phyloP scores from a whole-genome alignment of 1,140 invertebrate genomes.

The Leptinotarsa undecemlineata region DNA sequence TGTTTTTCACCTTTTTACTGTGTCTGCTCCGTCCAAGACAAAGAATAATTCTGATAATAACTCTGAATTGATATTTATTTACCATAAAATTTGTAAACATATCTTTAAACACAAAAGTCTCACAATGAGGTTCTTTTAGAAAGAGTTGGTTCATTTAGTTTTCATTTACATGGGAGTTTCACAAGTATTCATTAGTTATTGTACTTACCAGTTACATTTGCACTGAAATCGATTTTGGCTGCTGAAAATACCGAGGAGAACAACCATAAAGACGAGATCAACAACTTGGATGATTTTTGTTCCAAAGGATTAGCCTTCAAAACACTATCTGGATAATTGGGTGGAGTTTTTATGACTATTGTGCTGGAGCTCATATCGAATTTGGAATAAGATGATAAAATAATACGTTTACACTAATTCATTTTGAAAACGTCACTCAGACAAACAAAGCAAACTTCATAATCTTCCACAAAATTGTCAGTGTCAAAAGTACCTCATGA shows the following conservation, averaged over 20 bases:
- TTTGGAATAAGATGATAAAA: conserved; percentile 6
- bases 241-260: conserved; percentile 39
- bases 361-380: conserved; percentile 33
- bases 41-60: no score
- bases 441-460: conserved; percentile 5
- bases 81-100: no score
- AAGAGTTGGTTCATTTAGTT: no score
- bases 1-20: background rate
- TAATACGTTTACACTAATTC: conserved; percentile 15
- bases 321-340: conserved; percentile 13
- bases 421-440: conserved; percentile 18
- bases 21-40: no score
- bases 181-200: no score
- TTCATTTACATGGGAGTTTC: no score
- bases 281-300: conserved; percentile 11
- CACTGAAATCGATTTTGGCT: conserved; percentile 35
- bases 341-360: conserved; percentile 25
- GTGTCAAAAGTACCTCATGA: conserved; percentile 1
- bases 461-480: conserved; percentile 9
- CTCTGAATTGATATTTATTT: no score
- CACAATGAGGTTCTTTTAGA: no score
- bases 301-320: conserved; percentile 19
- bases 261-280: conserved; percentile 30
- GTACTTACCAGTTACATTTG: conserved; percentile 34
- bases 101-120: no score